A percentile compares a stretch with the other conserved stretches of the same genome.
Conservation (phyloP, 1,140 invertebrate species). For the Ceratoteleas bidentatus region DNA sequence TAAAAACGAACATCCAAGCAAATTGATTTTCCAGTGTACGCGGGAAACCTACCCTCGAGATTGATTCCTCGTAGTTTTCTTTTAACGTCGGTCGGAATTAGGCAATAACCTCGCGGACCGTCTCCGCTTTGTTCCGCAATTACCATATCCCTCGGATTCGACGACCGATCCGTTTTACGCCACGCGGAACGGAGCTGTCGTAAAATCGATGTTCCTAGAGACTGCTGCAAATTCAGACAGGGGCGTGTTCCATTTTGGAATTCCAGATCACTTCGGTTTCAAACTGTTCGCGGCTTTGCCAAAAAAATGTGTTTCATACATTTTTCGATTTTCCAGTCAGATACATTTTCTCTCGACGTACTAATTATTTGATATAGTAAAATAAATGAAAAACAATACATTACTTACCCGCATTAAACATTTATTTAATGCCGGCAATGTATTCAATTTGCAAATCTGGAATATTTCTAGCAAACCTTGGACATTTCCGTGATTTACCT, state of each 20-base stretch:
- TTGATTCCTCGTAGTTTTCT: constrained; percentile 35
- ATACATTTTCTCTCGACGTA: too few species aligned
- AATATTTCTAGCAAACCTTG: too few species aligned
- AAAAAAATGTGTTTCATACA: too few species aligned
- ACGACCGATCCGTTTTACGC: constrained; percentile 37
- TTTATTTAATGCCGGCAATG: too few species aligned
- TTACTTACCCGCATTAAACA: too few species aligned
- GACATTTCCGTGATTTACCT: too few species aligned
- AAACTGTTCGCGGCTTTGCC: too few species aligned
- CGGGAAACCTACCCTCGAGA: constrained; percentile 10
- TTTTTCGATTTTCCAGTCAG: too few species aligned
- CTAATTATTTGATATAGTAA: too few species aligned
- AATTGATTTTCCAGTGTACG: constrained; percentile 20
- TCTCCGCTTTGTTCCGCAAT: constrained; percentile 44
- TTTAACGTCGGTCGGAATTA: constrained; percentile 37
- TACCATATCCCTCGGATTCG: constrained; percentile 45
- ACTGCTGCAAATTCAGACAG: constrained; percentile 17
- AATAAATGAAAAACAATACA: too few species aligned
- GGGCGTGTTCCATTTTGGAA: constrained; percentile 23
- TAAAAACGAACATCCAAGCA: constrained; percentile 9
- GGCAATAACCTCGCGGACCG: constrained; percentile 35
- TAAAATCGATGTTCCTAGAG: constrained; percentile 46
- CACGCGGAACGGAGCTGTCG: constrained; percentile 29
- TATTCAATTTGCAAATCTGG: too few species aligned
- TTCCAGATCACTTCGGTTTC: too few species aligned